Base-by-base conservation (phyloP, 2,113 vertebrate species). In the Oxyura jamaicensis region DNA sequence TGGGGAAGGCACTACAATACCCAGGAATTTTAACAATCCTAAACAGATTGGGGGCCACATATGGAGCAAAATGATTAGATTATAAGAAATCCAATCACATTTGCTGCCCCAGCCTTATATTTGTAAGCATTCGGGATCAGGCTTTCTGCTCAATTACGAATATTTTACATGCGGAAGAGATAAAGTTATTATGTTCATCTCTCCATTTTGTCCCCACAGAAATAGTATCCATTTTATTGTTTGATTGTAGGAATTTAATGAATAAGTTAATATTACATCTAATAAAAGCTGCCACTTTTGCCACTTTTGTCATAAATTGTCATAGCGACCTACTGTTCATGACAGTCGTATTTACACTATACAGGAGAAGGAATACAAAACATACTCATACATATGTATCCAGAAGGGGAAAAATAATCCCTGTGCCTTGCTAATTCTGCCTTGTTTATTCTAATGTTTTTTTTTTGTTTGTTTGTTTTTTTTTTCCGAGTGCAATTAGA, bases 1-100 rank as follows among this genome's bases (percentile, higher is more conserved):
- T 91, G 93, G 97, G 96, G 97, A 96, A 93, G 71, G 59, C 73
- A 83, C 83, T 66, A 88, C 95, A 97, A 97, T 93, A 97, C 89
- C 82, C 80, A 94, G 92, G 96, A 96, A 97, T 97, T 96, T 96
- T 90, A 97, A 97, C 96, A 97, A 96, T 96, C 91, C 96, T 95
- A 95, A 97, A 97, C 95, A 97, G 96, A 97, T 97, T 97, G 94
- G 22, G 86, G 76, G 75, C 78, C 77, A 72, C 95, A 97, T 96
- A 94, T 94, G 96, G 95, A 94, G 78, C 55, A 78, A 96, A 95
- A 95, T 93, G 48, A 97, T 97, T 94, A 97, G 73, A 92, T 97
- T 96, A 94, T 78, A 88, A 93, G 92, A 94, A 96, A 96, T 94
- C 86, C 90, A 97, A 97, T 97, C 96, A 89, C 90, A 96, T 96